Conservation (phyloP, 2,113 vertebrate species). For the Centropus bengalensis region DNA sequence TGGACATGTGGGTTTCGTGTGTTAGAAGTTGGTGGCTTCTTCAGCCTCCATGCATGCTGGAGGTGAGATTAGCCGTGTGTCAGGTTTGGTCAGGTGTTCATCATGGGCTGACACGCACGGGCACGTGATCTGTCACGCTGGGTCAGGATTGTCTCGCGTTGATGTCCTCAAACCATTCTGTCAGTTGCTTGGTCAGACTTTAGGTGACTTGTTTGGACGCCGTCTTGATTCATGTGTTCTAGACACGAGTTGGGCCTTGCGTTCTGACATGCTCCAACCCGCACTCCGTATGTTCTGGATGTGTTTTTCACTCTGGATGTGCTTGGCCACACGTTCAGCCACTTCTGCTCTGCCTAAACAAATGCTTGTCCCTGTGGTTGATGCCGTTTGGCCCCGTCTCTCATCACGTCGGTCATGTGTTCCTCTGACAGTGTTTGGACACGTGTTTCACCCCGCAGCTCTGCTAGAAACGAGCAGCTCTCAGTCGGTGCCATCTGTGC, state of each 20-base stretch:
- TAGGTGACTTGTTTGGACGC: not conserved
- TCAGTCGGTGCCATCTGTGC: not conserved
- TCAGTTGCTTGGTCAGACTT: not conserved
- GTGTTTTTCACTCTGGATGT: not conserved
- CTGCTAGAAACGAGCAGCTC: not conserved
- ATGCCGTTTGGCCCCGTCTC: not conserved
- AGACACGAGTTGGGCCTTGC: not conserved
- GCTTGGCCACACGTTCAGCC: not conserved
- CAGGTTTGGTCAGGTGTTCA: not conserved
- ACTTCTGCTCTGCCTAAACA: not conserved
- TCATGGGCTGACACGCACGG: not conserved
- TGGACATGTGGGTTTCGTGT: not conserved
- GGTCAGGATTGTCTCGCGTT: not conserved
- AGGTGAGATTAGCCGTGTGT: not conserved
- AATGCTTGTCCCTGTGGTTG: not conserved
- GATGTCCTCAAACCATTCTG: not conserved
- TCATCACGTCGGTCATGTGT: rapidly evolving
- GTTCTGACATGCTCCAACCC: not conserved
- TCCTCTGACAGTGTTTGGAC: not conserved
- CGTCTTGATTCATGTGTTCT: not conserved
- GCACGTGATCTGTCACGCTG: not conserved
- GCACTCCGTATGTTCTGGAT: not conserved
- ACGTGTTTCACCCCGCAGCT: not conserved
- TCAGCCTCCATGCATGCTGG: not conserved
- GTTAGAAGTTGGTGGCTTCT: not conserved